Evolutionary conservation across 2,888 invertebrate genomes (phyloP), one percentile per base, ranked within the genome.

Genomic region (Epinotia nisella): DNA sequence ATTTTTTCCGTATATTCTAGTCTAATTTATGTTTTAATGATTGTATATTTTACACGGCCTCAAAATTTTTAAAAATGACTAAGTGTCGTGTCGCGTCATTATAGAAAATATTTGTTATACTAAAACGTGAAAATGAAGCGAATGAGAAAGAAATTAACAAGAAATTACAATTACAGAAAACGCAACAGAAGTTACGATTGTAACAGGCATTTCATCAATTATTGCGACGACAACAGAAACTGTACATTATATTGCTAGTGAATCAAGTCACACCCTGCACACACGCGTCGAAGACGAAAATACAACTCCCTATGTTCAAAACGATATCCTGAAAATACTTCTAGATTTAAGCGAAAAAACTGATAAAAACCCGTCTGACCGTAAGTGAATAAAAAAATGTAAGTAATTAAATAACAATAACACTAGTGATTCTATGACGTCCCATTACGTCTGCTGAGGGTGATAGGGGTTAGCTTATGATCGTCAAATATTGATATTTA

Each of bases 341-440:
- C n/a, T 67, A 62, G 67, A 64, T 39, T 67, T 72, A 61, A 72
- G 67, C 61, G 24, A 72, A 62, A 76, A 73, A 75, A 68, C 83
- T 60, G 87, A 89, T 59, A 86, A 90, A 69, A 88, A 88, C 79
- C 80, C 90, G 62, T 81, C 85, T 13, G 88, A 92, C 79, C 87
- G 92, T 92, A 87, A 92, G 92, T 91, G 74, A 55, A 53, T 11
- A 49, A n/a, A 53, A 19, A 13, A 5, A 21, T n/a, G 13, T 13
- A 13, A 41, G 0, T 41, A n/a, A n/a, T n/a, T n/a, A n/a, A n/a
- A n/a, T n/a, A n/a, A 41, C 41, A 13, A 13, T 13, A n/a, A n/a
- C 13, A 41, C 41, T 13, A 13, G 2, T 13, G 13, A 13, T 13
- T 41, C 41, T 41, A 2, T 13, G 21, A 24, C 13, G 13, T 13